Evolutionary conservation across 1,140 invertebrate species (phyloP), one percentile per base, ranked within the genome.

Genomic region (Tetraneura akinire): DNA sequence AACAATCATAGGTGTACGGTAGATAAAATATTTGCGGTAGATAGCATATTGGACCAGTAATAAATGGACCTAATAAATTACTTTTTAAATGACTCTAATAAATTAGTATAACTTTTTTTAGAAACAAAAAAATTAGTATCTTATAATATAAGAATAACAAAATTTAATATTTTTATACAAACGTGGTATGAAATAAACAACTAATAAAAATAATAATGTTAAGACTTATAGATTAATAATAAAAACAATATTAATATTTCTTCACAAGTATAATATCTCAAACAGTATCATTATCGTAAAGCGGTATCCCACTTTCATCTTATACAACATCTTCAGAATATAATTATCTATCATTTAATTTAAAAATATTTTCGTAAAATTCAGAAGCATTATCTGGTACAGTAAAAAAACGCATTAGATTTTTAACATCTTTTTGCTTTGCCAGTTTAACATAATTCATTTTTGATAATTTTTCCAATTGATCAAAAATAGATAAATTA

Each of bases 401-500:
- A 49, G 16, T 47, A 42, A 73, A 26, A 49, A 73, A 73, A 26
- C 23, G 14, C 68, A 73, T 26, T 49, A 73, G 23, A n/a, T 73
- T 73, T 13, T 45, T 49, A n/a, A 73, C 47, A 21, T 73, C 68
- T 45, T 37, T 49, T 49, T 73, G 18, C 23, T 73, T 73, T 47
- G 45, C 10, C 21, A 16, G 32, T 37, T 26, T 45, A 18, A 73
- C 68, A 49, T 73, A 23, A 45, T 26, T 73, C 13, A 26, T 73
- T 49, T 18, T 26, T 23, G 32, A 42, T 14, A 73, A 26, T 26
- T n/a, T 37, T 18, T 37, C 62, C 18, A 42, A 18, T 37, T 26
- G 16, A 55, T 55, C 29, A 29, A 32, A 13, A n/a, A 2, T 21
- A 29, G 18, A n/a, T 68, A 37, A 14, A 37, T 11, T 32, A 32